Evolutionary conservation across 53 echinoderm and acorn worm genomes (phyloP).

Genomic region (Temnopleurus reevesii): DNA sequence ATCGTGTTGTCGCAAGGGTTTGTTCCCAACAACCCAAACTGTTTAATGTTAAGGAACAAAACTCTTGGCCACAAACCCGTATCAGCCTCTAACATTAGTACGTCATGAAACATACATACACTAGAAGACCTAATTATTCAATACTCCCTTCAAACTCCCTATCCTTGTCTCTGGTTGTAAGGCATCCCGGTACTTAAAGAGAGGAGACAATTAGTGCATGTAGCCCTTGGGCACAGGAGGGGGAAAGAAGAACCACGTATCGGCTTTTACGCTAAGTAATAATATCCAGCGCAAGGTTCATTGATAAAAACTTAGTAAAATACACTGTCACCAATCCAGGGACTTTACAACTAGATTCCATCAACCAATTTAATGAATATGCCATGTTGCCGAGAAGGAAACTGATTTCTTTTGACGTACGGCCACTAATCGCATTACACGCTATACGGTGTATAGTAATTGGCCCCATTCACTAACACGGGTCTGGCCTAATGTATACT

Average conservation of each 20-base stretch:
- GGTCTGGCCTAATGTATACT: background rate
- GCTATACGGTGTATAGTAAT: background rate
- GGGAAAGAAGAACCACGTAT: background rate
- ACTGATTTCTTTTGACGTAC: constrained; percentile 8
- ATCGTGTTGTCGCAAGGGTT: too few species aligned
- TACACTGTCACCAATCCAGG: background rate
- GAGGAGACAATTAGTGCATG: background rate
- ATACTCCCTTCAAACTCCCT: background rate
- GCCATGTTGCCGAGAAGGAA: background rate
- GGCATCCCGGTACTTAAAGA: constrained; percentile 16
- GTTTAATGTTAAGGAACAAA: too few species aligned
- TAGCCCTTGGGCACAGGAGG: background rate
- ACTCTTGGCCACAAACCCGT: too few species aligned
- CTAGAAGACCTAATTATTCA: background rate
- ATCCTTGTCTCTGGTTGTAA: background rate
- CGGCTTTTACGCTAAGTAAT: constrained; percentile 47
- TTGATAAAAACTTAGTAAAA: background rate
- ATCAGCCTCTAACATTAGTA: too few species aligned
- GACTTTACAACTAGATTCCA: background rate
- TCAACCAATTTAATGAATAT: constrained; percentile 19
- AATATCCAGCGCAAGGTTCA: background rate
- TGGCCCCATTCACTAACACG: constrained; percentile 18
- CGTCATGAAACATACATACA: background rate
- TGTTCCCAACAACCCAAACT: too few species aligned
- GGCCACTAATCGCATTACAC: background rate